Evolutionary conservation across 2,888 invertebrate genomes (phyloP).

Genomic region (Eupsilia transversa): DNA sequence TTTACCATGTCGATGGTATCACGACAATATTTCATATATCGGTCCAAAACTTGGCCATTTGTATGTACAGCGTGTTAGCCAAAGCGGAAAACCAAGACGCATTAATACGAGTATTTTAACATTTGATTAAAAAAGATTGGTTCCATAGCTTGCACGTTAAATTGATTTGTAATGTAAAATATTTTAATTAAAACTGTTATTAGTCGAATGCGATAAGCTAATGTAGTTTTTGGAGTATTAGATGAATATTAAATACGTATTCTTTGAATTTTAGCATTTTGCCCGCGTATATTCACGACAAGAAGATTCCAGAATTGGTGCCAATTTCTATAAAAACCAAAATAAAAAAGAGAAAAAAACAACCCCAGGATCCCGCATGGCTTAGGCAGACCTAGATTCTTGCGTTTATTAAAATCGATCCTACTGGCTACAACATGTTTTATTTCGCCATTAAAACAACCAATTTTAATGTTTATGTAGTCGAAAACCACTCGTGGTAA

Average conservation of each 20-base stretch:
- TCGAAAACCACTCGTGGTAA: slow-evolving; percentile 2
- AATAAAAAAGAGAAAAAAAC: not conserved
- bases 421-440: not conserved
- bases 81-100: not conserved
- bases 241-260: not conserved
- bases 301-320: not conserved
- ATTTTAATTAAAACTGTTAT: slow-evolving; percentile 35
- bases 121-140: slow-evolving; percentile 27
- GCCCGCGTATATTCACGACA: too few relatives aligned
- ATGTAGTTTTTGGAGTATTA: not conserved
- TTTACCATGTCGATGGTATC: not conserved
- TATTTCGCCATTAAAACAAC: not conserved
- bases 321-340: not conserved
- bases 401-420: not conserved
- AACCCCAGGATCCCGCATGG: too few relatives aligned
- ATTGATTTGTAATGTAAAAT: slow-evolving; percentile 28
- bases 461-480: not conserved
- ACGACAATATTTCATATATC: not conserved
- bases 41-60: too few relatives aligned
- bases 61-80: too few relatives aligned
- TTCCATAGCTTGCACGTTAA: not conserved
- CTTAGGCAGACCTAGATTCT: not conserved
- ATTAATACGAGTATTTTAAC: slow-evolving; percentile 3
- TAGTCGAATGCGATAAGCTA: slow-evolving; percentile 14
- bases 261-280: not conserved